Evolutionary conservation across 1,140 invertebrate species (phyloP), one percentile per base, ranked within the genome.

Genomic region (Stegodyphus mimosarum): DNA sequence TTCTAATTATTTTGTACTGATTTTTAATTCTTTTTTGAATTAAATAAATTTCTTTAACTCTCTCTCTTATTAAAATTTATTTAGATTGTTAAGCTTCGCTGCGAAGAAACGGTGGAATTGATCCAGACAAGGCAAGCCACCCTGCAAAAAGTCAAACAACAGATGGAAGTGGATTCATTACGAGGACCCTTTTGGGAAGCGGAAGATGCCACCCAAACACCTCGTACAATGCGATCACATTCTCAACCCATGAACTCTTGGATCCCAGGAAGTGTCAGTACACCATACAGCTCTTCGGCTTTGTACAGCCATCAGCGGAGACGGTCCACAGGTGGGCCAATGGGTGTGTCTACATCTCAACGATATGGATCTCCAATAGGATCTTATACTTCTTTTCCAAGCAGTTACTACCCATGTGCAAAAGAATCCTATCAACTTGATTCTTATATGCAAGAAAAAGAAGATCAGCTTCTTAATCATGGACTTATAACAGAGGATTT

Each of bases 31-130:
- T 60, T 60, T 2, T 11, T 60, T 15, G 55, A 9, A 60, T 5
- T 60, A 1, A 60, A 60, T 60, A 15, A 60, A 33, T 33, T 33
- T 33, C 33, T 33, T 3, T 33, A 33, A 1, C 33, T 33, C 33
- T 33, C 1, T 33, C 33, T 33, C 33, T 33, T 33, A 1, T 33
- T 33, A 1, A 33, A 49, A 11, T 33, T 64, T n/a, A 86, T 87
- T 13, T 88, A 92, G 91, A 89, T 92, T 77, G 92, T 92, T n/a
- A 91, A 92, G 86, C 89, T 90, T 15, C 89, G 93, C 49, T 93
- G 93, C 88, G 90, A 92, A 86, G 93, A 93, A 88, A 93, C 92
- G 6, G 88, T 90, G 60, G 90, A 92, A 64, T 89, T 93, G 80
- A 90, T 93, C 52, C 90, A 89, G 78, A 88, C 90, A 18, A 89